A percentile compares a stretch with the other conserved stretches of the same genome.
Conservation (phyloP, 2,797 vertebrate genomes). For the Pantherophis vulpinus region DNA sequence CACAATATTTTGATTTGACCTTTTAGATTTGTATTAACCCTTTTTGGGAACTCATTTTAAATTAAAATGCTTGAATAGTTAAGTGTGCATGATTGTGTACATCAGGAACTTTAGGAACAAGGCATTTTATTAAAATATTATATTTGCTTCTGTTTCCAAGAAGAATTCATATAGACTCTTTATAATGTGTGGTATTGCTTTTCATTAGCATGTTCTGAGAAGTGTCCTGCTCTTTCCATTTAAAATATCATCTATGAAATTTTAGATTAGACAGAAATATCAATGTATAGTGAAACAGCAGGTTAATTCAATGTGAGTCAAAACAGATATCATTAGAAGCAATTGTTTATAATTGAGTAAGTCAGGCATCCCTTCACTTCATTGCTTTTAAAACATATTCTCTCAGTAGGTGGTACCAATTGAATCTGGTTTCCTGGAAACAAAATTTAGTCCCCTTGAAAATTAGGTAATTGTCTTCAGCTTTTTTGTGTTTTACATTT, state of each 20-base stretch:
- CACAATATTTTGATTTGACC: neutral
- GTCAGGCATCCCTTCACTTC: constrained; percentile 13
- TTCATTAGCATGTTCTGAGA: neutral
- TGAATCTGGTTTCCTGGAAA: constrained; percentile 42
- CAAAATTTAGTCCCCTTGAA: constrained; percentile 20
- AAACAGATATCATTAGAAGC: constrained; percentile 3
- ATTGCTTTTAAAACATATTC: constrained; percentile 25
- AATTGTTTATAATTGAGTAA: constrained; percentile 33
- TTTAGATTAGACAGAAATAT: constrained; percentile 22
- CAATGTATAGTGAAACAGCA: constrained; percentile 21
- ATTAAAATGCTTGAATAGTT: constrained; percentile 7
- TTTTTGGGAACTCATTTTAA: neutral
- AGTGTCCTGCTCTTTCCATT: constrained; percentile 18
- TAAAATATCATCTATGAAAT: constrained; percentile 17
- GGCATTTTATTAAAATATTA: neutral
- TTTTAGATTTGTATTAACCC: neutral
- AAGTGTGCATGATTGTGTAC: constrained; percentile 16
- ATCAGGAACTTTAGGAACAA: neutral
- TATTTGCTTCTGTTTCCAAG: neutral
- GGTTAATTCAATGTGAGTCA: constrained; percentile 6
- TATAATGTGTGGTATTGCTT: constrained; percentile 5
- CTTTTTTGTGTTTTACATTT: constrained; percentile 42
- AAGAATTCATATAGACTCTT: neutral
- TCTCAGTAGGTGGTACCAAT: constrained; percentile 19
- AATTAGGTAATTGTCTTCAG: constrained; percentile 11